Conservation (phyloP, 2,113 vertebrate genomes). For the Cavia aperea region DNA sequence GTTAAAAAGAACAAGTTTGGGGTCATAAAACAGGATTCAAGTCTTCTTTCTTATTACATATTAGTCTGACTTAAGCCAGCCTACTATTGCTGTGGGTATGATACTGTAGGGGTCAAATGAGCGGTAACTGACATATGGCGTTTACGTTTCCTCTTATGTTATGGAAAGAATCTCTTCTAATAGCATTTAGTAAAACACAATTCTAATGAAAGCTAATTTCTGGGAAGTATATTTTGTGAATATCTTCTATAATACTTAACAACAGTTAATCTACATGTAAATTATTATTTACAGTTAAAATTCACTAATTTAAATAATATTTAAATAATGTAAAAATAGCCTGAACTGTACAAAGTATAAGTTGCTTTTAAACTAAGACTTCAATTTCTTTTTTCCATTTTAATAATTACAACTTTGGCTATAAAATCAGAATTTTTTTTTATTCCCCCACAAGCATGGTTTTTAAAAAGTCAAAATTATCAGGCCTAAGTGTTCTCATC, state of each 20-base stretch:
- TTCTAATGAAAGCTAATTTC: neutral
- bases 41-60: neutral
- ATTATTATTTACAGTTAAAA: neutral
- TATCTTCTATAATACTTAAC: neutral
- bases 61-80: neutral
- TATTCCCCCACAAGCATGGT: neutral
- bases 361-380: neutral
- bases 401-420: neutral
- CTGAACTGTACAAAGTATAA: neutral
- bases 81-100: neutral
- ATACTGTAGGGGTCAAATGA: neutral
- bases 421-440: neutral
- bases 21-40: neutral
- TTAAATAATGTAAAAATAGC: neutral
- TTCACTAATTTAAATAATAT: constrained; percentile 2
- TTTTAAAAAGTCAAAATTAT: neutral
- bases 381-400: neutral
- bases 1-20: neutral
- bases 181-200: neutral
- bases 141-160: neutral
- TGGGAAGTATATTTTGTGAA: neutral
- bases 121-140: neutral
- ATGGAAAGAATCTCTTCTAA: neutral
- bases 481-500: neutral
- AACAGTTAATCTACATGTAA: neutral